Base-by-base conservation (phyloP, 2,888 invertebrate genomes). In the Archips xylosteana region DNA sequence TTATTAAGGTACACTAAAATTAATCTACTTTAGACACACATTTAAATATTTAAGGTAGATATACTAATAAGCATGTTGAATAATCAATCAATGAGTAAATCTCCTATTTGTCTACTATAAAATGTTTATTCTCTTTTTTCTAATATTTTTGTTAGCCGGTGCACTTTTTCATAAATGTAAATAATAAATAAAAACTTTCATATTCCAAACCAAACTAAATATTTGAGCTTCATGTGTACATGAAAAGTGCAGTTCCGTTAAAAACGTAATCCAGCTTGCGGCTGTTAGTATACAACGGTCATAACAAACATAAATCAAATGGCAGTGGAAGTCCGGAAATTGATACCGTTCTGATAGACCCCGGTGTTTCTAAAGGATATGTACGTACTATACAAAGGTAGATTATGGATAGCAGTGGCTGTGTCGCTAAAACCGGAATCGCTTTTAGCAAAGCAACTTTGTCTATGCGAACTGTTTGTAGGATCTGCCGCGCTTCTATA, bases 231-330 rank as follows among this genome's bases (percentile, higher is more conserved):
- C 49, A 71, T 49, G 15, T 51, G 62, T 51, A 72, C 60, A 54
- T 67, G 54, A 73, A 68, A 64, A 73, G 63, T 68, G 73, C 73
- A 68, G 63, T 64, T 3, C 68, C 49, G 39, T 59, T 32, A 45
- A 42, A 59, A 73, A 49, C 68, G 68, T 73, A 64, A 73, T 69
- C 68, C 68, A 39, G 45, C 57, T 39, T 57, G 73, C 42, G 68
- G 73, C 59, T 69, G 73, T 73, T 76, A 76, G 80, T 82, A 85
- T 68, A 77, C 85, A 87, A 87, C 88, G 85, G 77, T 82, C 80
- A 84, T 84, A 75, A 84, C 84, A 85, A 87, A 89, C 89, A 89
- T 89, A 89, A 90, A 92, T 91, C 90, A 90, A 89, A 90, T 84
- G 85, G 85, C 84, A 83, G 82, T 83, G 85, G 83, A 83, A 83